Conservation (phyloP, 2,113 vertebrate genomes). For the Genyomyrus donnyi region DNA sequence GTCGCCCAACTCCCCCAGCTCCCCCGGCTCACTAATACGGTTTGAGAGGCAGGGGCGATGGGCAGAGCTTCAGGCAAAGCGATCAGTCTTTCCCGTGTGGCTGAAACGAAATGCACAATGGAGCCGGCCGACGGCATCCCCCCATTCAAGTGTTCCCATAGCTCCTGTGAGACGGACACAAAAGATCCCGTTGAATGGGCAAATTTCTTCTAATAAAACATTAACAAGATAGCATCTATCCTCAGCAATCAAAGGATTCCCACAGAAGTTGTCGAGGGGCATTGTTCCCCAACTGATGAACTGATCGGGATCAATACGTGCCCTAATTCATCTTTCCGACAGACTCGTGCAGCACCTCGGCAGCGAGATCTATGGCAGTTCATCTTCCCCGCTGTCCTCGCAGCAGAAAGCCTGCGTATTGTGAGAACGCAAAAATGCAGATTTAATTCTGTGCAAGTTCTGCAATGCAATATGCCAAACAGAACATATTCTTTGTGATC, state of each 20-base stretch:
- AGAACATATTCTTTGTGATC: not conserved
- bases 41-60: constrained; percentile 15
- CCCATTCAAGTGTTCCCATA: not conserved
- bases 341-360: constrained; percentile 32
- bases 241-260: not conserved
- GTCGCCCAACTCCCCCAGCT: not conserved
- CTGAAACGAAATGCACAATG: constrained; percentile 8
- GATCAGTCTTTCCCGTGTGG: constrained; percentile 13
- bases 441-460: not conserved
- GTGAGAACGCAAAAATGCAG: not conserved
- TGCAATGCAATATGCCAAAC: not conserved
- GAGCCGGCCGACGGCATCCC: not conserved
- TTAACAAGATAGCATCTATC: constrained; percentile 47
- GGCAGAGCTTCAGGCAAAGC: constrained; percentile 8
- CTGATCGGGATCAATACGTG: constrained; percentile 36
- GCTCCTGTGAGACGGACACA: constrained; percentile 40
- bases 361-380: not conserved
- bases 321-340: constrained; percentile 40
- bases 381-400: not conserved
- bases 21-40: constrained; percentile 26
- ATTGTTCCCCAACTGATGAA: constrained; percentile 34
- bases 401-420: not conserved
- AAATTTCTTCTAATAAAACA: constrained; percentile 59
- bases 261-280: constrained; percentile 1
- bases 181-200: constrained; percentile 55